Evolutionary conservation across 2,113 vertebrate species (phyloP).

Genomic region (Aptenodytes patagonicus): DNA sequence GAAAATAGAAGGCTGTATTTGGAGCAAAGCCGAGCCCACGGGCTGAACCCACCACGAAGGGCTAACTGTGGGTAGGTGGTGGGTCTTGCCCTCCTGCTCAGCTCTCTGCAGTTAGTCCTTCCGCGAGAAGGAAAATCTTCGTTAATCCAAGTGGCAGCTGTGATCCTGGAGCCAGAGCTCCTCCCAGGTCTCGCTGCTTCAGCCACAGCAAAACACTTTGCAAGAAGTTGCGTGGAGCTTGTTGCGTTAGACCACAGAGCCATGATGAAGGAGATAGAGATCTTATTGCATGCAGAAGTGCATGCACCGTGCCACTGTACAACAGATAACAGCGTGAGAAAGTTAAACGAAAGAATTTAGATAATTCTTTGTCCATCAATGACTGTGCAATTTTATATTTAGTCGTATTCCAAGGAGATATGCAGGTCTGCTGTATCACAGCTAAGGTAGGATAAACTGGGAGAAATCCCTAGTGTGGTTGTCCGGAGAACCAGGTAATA

Average conservation of each 20-base stretch:
- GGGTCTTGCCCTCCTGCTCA: background rate
- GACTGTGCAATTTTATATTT: background rate
- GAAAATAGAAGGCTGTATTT: too few species aligned
- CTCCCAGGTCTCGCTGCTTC: background rate
- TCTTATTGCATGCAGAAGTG: background rate
- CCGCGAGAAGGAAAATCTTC: background rate
- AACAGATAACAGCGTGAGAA: background rate
- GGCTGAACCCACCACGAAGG: background rate
- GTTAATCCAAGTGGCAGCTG: too few species aligned
- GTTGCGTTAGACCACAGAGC: background rate
- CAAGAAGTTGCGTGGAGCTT: background rate
- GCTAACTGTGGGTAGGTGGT: background rate
- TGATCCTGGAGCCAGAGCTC: background rate
- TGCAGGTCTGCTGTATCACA: background rate
- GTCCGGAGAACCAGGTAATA: background rate
- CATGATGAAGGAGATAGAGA: background rate
- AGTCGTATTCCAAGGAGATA: background rate
- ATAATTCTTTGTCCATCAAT: background rate
- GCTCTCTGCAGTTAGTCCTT: background rate
- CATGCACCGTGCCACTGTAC: fast-evolving
- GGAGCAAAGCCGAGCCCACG: background rate
- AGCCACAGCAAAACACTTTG: background rate
- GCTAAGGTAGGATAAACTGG: background rate
- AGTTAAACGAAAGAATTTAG: background rate
- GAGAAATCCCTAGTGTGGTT: background rate